Conservation (phyloP, 2,797 vertebrate genomes). For the Nannoperca australis region DNA sequence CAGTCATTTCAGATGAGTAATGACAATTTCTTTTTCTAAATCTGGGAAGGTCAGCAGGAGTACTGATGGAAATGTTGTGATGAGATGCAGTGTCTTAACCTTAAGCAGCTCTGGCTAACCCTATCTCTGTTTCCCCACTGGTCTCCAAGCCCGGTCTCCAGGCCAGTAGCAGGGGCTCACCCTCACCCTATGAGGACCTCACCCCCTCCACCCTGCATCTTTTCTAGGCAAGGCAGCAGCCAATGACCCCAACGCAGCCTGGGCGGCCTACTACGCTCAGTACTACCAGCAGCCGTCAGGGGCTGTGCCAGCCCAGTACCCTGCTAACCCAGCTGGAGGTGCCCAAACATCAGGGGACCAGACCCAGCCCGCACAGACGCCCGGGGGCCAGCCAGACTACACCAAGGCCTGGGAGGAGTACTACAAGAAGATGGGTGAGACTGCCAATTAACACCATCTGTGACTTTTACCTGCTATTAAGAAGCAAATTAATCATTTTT, state of each 20-base stretch:
- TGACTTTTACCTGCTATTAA: not conserved
- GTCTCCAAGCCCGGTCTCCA: conserved; percentile 70
- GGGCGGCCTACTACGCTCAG: conserved; percentile 94
- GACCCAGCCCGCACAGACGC: conserved; percentile 82
- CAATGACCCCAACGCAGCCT: conserved; percentile 90
- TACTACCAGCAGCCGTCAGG: conserved; percentile 92
- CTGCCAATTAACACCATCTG: not conserved
- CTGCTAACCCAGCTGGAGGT: conserved; percentile 81
- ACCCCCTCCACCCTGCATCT: conserved; percentile 36
- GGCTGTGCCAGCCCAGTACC: conserved; percentile 86
- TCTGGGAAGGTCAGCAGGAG: conserved; percentile 48
- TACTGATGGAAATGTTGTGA: conserved; percentile 61
- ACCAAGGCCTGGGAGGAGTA: conserved; percentile 94
- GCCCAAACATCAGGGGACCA: conserved; percentile 78
- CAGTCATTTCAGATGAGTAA: conserved; percentile 45
- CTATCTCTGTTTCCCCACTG: conserved; percentile 71
- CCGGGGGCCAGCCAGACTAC: conserved; percentile 88
- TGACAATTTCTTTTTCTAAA: conserved; percentile 24
- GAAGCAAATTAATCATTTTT: not conserved
- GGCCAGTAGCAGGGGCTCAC: conserved; percentile 61
- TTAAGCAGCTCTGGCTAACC: conserved; percentile 63
- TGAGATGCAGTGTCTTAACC: conserved; percentile 44
- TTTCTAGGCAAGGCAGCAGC: conserved; percentile 89
- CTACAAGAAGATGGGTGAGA: conserved; percentile 91
- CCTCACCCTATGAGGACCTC: conserved; percentile 55